Evolutionary conservation across 1,140 invertebrate species (phyloP).

Genomic region (Cydia splendana): DNA sequence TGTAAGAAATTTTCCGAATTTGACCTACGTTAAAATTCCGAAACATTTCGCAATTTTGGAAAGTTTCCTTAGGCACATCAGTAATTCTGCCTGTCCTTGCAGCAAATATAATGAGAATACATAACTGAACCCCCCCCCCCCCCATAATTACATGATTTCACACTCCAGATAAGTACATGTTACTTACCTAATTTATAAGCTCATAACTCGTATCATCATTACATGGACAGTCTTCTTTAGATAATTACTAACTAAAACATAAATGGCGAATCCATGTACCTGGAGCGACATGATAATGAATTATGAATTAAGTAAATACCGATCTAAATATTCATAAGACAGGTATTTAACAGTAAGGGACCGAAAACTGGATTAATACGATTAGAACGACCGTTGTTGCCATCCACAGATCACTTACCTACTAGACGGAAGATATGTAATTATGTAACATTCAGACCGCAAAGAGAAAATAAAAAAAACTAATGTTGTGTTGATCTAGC

Average conservation of each 20-base stretch:
- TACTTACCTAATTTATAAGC: too few relatives aligned
- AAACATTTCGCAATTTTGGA: too few relatives aligned
- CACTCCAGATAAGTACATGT: neutral
- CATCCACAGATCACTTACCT: neutral
- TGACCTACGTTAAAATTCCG: too few relatives aligned
- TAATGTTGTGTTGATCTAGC: too few relatives aligned
- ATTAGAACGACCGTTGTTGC: conserved; percentile 31
- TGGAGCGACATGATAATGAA: conserved; percentile 41
- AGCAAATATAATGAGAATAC: too few relatives aligned
- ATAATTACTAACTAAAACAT: conserved; percentile 58
- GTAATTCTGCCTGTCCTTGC: too few relatives aligned
- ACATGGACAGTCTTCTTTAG: neutral
- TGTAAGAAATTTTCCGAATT: too few relatives aligned
- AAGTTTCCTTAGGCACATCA: too few relatives aligned
- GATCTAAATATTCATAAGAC: conserved; percentile 32
- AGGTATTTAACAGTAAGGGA: conserved; percentile 31
- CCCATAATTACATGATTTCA: neutral
- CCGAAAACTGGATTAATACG: conserved; percentile 31
- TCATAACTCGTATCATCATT: neutral
- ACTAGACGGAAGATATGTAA: neutral
- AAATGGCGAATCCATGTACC: conserved; percentile 67
- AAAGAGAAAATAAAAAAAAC: too few relatives aligned
- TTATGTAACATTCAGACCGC: too few relatives aligned
- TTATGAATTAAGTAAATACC: conserved; percentile 30
- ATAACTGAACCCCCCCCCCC: too few relatives aligned